Evolutionary conservation across 2,888 invertebrate genomes (phyloP).

Genomic region (Drosophila affinis): DNA sequence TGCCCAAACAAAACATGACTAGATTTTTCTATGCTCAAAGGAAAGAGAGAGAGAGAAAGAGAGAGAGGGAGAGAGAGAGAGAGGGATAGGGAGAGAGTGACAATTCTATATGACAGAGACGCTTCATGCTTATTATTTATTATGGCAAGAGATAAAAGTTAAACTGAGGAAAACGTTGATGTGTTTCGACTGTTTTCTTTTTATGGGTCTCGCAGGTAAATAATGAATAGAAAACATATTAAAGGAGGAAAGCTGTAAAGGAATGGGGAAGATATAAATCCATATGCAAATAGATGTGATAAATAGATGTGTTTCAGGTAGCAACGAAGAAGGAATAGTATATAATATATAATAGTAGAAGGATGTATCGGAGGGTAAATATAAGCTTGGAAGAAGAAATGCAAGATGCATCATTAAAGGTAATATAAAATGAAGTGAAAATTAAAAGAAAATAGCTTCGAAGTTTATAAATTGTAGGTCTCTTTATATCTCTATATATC

Average conservation of each 20-base stretch:
- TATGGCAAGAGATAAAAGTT: conserved; percentile 41
- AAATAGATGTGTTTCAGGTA: background rate
- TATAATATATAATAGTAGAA: background rate
- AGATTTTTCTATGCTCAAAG: conserved; percentile 13
- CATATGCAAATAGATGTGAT: too few species aligned
- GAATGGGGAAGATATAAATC: too few species aligned
- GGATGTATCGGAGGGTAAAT: background rate
- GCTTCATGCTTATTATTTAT: conserved; percentile 46
- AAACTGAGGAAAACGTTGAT: conserved; percentile 13
- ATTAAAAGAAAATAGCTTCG: too few species aligned
- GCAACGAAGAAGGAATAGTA: background rate
- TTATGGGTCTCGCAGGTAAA: background rate
- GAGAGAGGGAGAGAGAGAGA: background rate
- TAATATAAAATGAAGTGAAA: too few species aligned
- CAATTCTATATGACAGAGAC: conserved; percentile 19
- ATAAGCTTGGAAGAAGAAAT: too few species aligned
- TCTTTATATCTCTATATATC: too few species aligned
- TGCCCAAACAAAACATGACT: conserved; percentile 31
- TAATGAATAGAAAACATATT: background rate
- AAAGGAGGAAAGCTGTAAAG: background rate
- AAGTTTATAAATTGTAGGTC: too few species aligned
- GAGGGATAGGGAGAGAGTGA: conserved; percentile 21
- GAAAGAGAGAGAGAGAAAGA: conserved; percentile 1
- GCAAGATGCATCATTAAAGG: background rate
- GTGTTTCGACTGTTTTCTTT: background rate